These are phyloP conservation scores for Pelobates cultripes DNA, from an alignment of 2,797 vertebrate genomes.

Conservation along the genomic window DNA sequence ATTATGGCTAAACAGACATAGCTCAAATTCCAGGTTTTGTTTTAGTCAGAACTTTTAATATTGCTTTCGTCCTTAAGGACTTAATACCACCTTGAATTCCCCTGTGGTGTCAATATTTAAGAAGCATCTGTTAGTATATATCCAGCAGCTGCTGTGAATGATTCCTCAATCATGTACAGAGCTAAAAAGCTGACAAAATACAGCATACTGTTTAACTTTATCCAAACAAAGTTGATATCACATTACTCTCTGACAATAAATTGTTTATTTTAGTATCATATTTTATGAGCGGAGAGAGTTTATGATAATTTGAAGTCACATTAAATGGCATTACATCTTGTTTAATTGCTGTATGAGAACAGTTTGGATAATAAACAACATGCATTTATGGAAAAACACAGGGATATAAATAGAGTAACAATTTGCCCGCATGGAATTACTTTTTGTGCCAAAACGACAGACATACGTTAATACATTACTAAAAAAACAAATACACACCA, in stretches of 20 bases:
- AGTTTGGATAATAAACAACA: too few species aligned
- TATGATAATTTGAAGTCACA: background rate
- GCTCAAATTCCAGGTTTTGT: too few species aligned
- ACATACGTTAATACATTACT: too few species aligned
- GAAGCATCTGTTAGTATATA: constrained; percentile 1
- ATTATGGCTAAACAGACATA: too few species aligned
- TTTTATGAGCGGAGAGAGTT: background rate
- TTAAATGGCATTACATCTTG: background rate
- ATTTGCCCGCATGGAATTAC: too few species aligned
- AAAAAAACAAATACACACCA: too few species aligned
- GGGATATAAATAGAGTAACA: too few species aligned
- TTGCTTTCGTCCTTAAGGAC: background rate
- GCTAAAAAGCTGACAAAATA: background rate
- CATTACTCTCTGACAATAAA: background rate
- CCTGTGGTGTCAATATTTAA: background rate
- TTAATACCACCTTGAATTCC: background rate
- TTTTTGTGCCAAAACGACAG: too few species aligned
- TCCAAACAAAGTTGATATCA: background rate
- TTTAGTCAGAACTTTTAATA: too few species aligned
- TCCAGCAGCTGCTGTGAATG: background rate
- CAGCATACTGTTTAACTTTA: background rate
- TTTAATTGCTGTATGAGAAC: background rate
- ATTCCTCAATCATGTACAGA: background rate
- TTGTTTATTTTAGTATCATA: background rate
- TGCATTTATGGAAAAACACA: too few species aligned